These are phyloP conservation scores for Venustaconcha ellipsiformis DNA, from an alignment of 1,140 invertebrate genomes.

Conservation along the genomic window DNA sequence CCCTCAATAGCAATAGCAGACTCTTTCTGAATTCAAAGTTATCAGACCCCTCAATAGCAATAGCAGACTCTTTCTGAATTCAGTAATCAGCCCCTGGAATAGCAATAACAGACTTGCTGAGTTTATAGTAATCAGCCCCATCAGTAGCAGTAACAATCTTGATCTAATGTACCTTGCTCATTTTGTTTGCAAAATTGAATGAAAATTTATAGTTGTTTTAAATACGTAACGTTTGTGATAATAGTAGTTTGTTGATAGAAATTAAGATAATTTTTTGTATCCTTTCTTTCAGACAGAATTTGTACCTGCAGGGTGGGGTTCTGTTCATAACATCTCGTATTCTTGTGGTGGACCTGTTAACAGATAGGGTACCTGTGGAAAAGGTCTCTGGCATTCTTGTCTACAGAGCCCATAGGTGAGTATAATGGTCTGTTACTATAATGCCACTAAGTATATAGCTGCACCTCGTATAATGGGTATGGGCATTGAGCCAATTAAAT, in stretches of 20 bases:
- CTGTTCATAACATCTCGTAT: conserved; percentile 92
- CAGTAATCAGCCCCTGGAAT: too few relatives aligned
- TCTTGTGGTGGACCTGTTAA: conserved; percentile 95
- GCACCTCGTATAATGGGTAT: not conserved
- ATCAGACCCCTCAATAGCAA: too few relatives aligned
- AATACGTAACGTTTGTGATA: not conserved
- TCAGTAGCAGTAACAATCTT: too few relatives aligned
- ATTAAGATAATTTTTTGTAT: not conserved
- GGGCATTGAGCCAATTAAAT: too few relatives aligned
- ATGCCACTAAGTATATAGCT: not conserved
- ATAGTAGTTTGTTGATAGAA: not conserved
- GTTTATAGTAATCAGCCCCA: too few relatives aligned
- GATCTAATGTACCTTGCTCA: not conserved
- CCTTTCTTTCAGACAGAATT: conserved; percentile 60
- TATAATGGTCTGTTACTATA: not conserved
- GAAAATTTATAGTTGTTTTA: not conserved
- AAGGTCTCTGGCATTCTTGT: conserved; percentile 91
- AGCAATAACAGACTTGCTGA: too few relatives aligned
- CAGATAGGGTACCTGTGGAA: conserved; percentile 89
- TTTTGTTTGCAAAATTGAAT: not conserved
- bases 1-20: too few relatives aligned
- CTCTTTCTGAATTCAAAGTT: too few relatives aligned
- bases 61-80: too few relatives aligned
- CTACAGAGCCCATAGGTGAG: conserved; percentile 86
- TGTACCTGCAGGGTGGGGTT: conserved; percentile 93